These are phyloP conservation scores for Chymomyza costata DNA, from an alignment of 1,140 invertebrate species.

Conservation along the genomic window DNA sequence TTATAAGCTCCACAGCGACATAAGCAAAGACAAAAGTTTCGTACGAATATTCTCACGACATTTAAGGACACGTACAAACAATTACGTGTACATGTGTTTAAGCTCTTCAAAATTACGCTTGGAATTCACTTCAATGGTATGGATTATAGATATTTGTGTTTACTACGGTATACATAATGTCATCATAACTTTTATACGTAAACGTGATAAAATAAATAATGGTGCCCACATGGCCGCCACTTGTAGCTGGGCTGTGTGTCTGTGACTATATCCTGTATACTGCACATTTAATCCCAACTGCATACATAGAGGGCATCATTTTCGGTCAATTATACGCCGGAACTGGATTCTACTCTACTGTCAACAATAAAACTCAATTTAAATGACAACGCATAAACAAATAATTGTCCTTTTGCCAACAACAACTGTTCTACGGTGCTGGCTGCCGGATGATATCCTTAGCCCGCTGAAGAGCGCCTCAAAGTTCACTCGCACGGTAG, in stretches of 20 bases:
- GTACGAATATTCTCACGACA: slow-evolving; percentile 68
- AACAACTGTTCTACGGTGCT: slow-evolving; percentile 14
- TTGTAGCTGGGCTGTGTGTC: slow-evolving; percentile 10
- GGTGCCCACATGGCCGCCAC: slow-evolving; percentile 54
- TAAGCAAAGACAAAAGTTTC: no score
- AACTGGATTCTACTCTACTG: slow-evolving; percentile 46
- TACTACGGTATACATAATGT: slow-evolving; percentile 62
- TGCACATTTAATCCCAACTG: slow-evolving; percentile 40
- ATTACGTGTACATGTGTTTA: slow-evolving; percentile 65
- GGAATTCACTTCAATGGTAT: slow-evolving; percentile 37
- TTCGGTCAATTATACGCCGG: slow-evolving; percentile 26
- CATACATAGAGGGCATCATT: slow-evolving; percentile 27
- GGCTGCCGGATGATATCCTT: slow-evolving; percentile 5
- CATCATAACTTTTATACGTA: slow-evolving; percentile 63
- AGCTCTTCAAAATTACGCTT: slow-evolving; percentile 16
- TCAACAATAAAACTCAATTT: slow-evolving; percentile 74
- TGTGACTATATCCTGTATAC: slow-evolving; percentile 16
- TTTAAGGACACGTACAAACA: slow-evolving; percentile 64
- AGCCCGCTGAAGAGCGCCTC: slow-evolving; percentile 36
- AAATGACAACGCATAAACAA: slow-evolving; percentile 72
- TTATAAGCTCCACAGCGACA: no score
- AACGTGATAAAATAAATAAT: slow-evolving; percentile 71
- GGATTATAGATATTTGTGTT: slow-evolving; percentile 72
- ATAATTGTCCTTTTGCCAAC: slow-evolving; percentile 69
- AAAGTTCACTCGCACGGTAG: slow-evolving; percentile 70